Conservation (phyloP, 1,140 invertebrate genomes). For the Latrodectus geometricus region DNA sequence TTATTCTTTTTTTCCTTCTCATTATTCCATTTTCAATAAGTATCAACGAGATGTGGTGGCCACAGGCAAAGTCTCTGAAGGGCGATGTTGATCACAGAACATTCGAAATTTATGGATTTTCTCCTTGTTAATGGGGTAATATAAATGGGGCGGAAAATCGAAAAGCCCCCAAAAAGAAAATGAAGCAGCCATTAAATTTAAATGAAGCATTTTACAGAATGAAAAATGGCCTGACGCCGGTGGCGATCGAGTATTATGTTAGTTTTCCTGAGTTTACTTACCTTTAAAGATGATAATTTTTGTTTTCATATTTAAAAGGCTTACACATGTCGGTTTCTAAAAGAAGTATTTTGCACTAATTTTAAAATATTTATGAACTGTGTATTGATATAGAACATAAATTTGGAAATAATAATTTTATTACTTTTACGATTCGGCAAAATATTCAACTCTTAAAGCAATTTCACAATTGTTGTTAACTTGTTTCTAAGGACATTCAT, state of each 20-base stretch:
- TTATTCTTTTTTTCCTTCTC: not conserved
- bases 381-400: too few relatives aligned
- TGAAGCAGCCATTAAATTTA: conserved; percentile 11
- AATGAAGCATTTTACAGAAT: conserved; percentile 20
- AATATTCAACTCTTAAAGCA: too few relatives aligned
- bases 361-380: too few relatives aligned
- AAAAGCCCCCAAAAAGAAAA: not conserved
- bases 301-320: too few relatives aligned
- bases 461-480: too few relatives aligned
- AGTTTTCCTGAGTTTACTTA: not conserved
- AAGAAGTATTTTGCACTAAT: too few relatives aligned
- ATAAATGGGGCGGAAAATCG: conserved; percentile 17
- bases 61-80: not conserved
- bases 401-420: too few relatives aligned
- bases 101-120: conserved; percentile 2
- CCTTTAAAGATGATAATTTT: too few relatives aligned
- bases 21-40: not conserved
- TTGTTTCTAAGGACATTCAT: too few relatives aligned
- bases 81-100: not conserved
- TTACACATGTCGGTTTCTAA: too few relatives aligned
- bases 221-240: not conserved
- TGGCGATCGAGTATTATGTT: not conserved
- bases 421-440: too few relatives aligned
- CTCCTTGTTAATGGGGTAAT: not conserved
- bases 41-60: not conserved